Conservation (phyloP, 2,888 invertebrate genomes). For the Caenorhabditis virilis region DNA sequence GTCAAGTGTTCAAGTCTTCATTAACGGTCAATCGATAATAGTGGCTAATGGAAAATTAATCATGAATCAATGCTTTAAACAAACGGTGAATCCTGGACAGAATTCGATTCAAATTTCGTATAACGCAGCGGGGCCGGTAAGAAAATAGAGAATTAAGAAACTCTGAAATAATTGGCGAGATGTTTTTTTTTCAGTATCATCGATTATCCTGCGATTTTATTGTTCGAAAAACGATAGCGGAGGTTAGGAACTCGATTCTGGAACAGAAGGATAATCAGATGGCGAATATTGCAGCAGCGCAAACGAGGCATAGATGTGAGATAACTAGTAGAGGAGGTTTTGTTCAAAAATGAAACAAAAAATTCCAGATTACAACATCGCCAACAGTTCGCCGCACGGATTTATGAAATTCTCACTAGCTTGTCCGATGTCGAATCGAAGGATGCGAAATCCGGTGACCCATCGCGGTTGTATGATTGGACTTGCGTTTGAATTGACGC, state of each 20-base stretch:
- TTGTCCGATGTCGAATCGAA: not conserved
- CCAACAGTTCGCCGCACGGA: not conserved
- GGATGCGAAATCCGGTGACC: not conserved
- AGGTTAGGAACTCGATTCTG: not conserved
- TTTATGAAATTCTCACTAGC: not conserved
- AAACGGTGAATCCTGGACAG: not conserved
- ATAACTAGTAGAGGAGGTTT: no score
- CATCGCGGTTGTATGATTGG: not conserved
- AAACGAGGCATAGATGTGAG: not conserved
- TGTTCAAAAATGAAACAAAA: not conserved
- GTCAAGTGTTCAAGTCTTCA: not conserved
- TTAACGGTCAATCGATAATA: not conserved
- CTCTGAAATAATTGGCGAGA: no score
- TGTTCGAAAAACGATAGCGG: not conserved
- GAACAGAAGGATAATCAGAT: not conserved
- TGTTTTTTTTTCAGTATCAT: not conserved
- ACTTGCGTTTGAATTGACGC: not conserved
- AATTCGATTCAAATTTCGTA: slow-evolving; percentile 1
- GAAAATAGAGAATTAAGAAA: no score
- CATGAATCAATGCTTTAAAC: no score
- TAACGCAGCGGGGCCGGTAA: not conserved
- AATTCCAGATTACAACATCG: not conserved
- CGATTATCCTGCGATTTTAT: slow-evolving; percentile 2
- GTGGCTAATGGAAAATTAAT: no score
- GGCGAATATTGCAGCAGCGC: not conserved